A percentile compares a stretch with the other conserved stretches of the same genome.
These are phyloP conservation scores for Synodontis membranacea DNA, from an alignment of 2,113 vertebrate genomes.

Conservation along the genomic window DNA sequence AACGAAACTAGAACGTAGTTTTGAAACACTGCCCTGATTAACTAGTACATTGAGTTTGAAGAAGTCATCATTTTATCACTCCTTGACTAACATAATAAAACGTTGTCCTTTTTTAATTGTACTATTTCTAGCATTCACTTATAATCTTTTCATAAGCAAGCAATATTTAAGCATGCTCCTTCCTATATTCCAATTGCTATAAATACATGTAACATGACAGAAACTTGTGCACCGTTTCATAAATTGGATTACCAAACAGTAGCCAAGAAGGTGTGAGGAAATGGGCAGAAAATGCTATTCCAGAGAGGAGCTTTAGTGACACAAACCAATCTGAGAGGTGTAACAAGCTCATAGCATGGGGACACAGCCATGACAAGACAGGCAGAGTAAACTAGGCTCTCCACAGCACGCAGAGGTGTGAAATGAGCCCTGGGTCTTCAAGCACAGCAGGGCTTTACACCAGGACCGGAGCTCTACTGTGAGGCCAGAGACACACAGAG, in stretches of 20 bases:
- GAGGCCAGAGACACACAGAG: slow-evolving; percentile 53
- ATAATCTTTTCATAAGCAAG: neutral
- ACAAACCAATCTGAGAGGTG: slow-evolving; percentile 61
- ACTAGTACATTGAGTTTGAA: neutral
- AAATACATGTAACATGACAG: slow-evolving; percentile 43
- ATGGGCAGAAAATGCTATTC: slow-evolving; percentile 53
- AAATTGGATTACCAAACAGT: slow-evolving; percentile 64
- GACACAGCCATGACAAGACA: slow-evolving; percentile 38
- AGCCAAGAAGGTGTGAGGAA: slow-evolving; percentile 53
- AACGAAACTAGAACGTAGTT: neutral
- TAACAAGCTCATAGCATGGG: slow-evolving; percentile 54
- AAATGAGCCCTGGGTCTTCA: slow-evolving; percentile 60
- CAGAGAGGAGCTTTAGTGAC: slow-evolving; percentile 56
- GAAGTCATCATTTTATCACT: neutral
- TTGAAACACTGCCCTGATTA: neutral
- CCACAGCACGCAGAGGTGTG: slow-evolving; percentile 58
- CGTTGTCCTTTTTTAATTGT: neutral
- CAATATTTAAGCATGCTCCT: neutral
- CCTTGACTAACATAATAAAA: neutral
- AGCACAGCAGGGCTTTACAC: slow-evolving; percentile 61
- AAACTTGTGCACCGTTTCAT: slow-evolving; percentile 51
- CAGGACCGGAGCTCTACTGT: slow-evolving; percentile 49
- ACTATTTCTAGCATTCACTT: neutral
- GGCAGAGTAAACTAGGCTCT: slow-evolving; percentile 29
- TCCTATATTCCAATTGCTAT: neutral